phyloP scores from a whole-genome alignment of 2,888 invertebrate genomes.

The Noctua janthe region DNA sequence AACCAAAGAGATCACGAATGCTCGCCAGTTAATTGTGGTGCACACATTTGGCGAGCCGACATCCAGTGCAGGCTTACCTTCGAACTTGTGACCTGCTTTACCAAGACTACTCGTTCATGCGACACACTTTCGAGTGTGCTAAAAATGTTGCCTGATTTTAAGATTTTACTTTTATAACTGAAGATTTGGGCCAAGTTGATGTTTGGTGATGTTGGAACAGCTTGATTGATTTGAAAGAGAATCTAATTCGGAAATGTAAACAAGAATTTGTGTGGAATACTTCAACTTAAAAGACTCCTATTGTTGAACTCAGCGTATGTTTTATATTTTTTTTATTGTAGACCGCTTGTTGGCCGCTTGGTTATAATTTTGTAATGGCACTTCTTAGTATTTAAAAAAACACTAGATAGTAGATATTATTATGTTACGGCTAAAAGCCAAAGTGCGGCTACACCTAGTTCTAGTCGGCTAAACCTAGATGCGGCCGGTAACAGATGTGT shows the following conservation, averaged over 20 bases:
- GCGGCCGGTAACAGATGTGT: no score
- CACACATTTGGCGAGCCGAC: constrained; percentile 63
- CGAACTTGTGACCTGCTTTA: constrained; percentile 48
- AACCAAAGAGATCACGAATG: constrained; percentile 61
- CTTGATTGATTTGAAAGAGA: not conserved
- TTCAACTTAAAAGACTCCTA: no score
- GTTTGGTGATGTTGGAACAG: no score
- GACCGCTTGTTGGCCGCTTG: not conserved
- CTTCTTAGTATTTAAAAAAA: not conserved
- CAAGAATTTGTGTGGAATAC: no score
- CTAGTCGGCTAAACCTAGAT: no score
- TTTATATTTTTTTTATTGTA: not conserved
- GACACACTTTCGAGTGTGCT: constrained; percentile 27
- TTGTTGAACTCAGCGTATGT: no score
- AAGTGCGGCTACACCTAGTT: no score
- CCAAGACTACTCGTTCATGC: constrained; percentile 50
- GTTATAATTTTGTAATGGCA: no score
- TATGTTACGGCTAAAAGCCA: no score
- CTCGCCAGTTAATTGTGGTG: constrained; percentile 67
- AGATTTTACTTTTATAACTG: not conserved
- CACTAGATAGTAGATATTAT: not conserved
- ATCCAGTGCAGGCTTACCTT: constrained; percentile 58
- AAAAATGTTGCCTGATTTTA: not conserved
- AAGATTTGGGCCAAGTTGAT: not conserved
- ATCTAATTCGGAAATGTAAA: not conserved